A percentile compares a stretch with the other conserved stretches of the same genome.
These are phyloP conservation scores for Notarius lentiginosus DNA, from an alignment of 2,113 vertebrate genomes.

Conservation along the genomic window DNA sequence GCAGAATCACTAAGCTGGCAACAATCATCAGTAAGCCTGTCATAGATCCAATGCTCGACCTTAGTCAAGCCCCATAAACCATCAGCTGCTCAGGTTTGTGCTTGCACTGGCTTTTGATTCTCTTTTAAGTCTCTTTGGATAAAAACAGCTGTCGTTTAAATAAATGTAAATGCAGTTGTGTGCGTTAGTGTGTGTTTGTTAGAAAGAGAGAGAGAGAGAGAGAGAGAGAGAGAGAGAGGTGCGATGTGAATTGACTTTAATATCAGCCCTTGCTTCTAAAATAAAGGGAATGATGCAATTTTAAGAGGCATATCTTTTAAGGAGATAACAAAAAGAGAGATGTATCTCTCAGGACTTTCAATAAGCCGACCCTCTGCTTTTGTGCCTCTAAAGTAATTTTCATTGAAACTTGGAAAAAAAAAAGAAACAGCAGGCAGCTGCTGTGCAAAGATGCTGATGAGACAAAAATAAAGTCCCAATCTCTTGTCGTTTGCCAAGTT, in stretches of 20 bases:
- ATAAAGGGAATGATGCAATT: conserved; percentile 67
- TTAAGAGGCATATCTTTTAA: conserved; percentile 28
- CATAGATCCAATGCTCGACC: background rate
- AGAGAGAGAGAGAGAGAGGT: too few species aligned
- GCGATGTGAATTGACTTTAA: conserved; percentile 45
- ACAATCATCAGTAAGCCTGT: background rate
- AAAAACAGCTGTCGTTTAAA: conserved; percentile 30
- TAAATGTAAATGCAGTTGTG: conserved; percentile 22
- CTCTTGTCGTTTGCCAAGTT: conserved; percentile 68
- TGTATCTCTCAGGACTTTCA: conserved; percentile 62
- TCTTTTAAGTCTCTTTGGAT: conserved; percentile 13
- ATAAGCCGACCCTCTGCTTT: conserved; percentile 64
- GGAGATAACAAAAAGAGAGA: conserved; percentile 24
- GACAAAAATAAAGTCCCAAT: conserved; percentile 65
- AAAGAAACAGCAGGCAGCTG: conserved; percentile 52
- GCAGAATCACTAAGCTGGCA: conserved; percentile 2
- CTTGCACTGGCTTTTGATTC: background rate
- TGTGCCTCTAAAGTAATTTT: conserved; percentile 63
- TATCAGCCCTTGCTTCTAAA: conserved; percentile 57
- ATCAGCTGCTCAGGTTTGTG: background rate
- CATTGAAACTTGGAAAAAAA: conserved; percentile 64
- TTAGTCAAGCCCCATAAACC: background rate
- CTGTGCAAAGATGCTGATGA: conserved; percentile 68
- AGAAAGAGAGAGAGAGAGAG: too few species aligned
- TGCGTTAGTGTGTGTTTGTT: background rate